A percentile compares a stretch with the other conserved stretches of the same genome.
Evolutionary conservation across 2,113 vertebrate genomes (phyloP).

Genomic region (Eptatretus burgeri): DNA sequence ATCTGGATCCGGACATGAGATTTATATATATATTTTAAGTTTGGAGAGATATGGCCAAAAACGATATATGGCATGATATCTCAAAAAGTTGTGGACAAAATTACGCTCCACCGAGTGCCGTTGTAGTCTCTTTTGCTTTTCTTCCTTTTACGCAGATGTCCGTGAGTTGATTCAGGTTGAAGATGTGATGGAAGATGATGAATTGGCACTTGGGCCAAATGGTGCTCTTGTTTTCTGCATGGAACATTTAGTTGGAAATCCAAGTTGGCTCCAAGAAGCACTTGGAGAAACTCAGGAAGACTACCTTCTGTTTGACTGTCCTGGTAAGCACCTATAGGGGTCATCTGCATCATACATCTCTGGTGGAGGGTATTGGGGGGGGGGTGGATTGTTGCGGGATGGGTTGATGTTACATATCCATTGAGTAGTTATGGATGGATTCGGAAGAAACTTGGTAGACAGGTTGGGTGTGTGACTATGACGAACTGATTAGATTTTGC

Average conservation of each 20-base stretch:
- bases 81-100: too few relatives aligned
- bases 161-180: constrained; percentile 77
- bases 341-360: too few relatives aligned
- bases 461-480: constrained; percentile 2
- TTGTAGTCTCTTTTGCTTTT: too few relatives aligned
- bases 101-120: too few relatives aligned
- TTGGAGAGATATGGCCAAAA: too few relatives aligned
- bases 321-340: constrained; percentile 25
- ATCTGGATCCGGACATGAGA: too few relatives aligned
- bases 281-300: constrained; percentile 76
- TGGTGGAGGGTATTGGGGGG: too few relatives aligned
- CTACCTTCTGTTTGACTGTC: constrained; percentile 80
- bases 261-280: constrained; percentile 60
- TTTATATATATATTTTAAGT: too few relatives aligned
- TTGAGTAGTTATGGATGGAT: background rate
- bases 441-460: background rate
- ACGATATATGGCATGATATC: too few relatives aligned
- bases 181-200: constrained; percentile 75
- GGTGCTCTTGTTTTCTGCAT: constrained; percentile 89
- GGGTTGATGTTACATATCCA: background rate
- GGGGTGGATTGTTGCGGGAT: too few relatives aligned
- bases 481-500: too few relatives aligned
- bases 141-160: constrained; percentile 19
- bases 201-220: constrained; percentile 57
- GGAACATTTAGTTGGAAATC: constrained; percentile 84